These are phyloP conservation scores for Whitmania pigra DNA, from an alignment of 1,140 invertebrate genomes.

Conservation along the genomic window DNA sequence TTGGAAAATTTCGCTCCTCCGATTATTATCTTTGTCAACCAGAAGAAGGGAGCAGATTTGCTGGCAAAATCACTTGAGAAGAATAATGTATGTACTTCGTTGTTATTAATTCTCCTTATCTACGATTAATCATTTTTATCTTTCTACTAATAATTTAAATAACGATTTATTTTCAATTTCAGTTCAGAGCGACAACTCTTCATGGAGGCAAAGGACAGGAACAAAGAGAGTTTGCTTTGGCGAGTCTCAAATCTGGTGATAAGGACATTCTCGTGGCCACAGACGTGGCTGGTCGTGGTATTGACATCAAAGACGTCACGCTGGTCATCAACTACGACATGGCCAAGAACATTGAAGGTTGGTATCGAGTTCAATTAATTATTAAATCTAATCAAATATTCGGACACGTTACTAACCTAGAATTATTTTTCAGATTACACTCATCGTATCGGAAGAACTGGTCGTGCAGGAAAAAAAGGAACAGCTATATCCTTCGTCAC, in stretches of 20 bases:
- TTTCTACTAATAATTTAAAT: conserved; percentile 39
- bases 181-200: conserved; percentile 72
- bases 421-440: conserved; percentile 69
- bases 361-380: conserved; percentile 21
- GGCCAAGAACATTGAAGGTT: conserved; percentile 92
- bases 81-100: conserved; percentile 56
- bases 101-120: background rate
- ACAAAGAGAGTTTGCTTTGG: conserved; percentile 92
- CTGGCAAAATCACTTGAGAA: conserved; percentile 92
- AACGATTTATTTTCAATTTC: conserved; percentile 27
- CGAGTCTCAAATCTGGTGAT: conserved; percentile 74
- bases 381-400: background rate
- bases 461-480: conserved; percentile 93
- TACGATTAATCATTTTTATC: background rate
- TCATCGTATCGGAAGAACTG: conserved; percentile 96
- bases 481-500: conserved; percentile 90
- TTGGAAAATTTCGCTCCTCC: conserved; percentile 76
- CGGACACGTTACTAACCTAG: background rate
- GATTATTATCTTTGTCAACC: conserved; percentile 98
- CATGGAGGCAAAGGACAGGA: conserved; percentile 99
- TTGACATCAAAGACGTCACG: conserved; percentile 97
- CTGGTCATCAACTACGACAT: conserved; percentile 99
- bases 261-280: conserved; percentile 99
- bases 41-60: conserved; percentile 98
- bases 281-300: conserved; percentile 98